Percentiles rank a stretch among this genome's conserved stretches.
Evolutionary conservation across 2,888 invertebrate species (phyloP).

Genomic region (Drosophila fungiperda): DNA sequence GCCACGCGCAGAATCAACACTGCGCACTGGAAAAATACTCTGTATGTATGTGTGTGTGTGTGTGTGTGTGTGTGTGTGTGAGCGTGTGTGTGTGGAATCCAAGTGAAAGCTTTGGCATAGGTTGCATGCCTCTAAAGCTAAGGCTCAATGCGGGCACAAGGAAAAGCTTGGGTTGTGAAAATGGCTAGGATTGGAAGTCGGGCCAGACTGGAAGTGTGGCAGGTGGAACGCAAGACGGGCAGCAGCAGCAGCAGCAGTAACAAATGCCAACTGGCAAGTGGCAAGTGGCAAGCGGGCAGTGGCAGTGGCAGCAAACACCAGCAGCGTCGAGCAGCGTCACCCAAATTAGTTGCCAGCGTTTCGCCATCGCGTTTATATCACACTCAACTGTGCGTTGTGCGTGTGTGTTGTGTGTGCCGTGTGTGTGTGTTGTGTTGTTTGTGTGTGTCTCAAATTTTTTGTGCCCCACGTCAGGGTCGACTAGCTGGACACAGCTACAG

Average conservation of each 20-base stretch:
- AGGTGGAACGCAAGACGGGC: slow-evolving; percentile 43
- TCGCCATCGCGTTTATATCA: slow-evolving; percentile 76
- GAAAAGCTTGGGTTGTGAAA: slow-evolving; percentile 42
- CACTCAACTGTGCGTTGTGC: slow-evolving; percentile 6
- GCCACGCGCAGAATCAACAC: slow-evolving; percentile 67
- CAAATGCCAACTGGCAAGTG: slow-evolving; percentile 2
- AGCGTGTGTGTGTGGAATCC: slow-evolving; percentile 41
- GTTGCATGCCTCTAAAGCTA: slow-evolving; percentile 49
- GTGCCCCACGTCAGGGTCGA: slow-evolving; percentile 2
- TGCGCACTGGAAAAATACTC: slow-evolving; percentile 65
- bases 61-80: no score
- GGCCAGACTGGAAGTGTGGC: slow-evolving; percentile 36
- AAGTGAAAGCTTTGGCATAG: slow-evolving; percentile 67
- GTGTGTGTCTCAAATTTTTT: neutral
- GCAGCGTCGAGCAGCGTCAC: slow-evolving; percentile 55
- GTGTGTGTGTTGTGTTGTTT: neutral
- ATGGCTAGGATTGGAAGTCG: slow-evolving; percentile 25
- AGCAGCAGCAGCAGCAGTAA: slow-evolving; percentile 30
- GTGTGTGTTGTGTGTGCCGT: neutral
- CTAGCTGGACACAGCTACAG: slow-evolving; percentile 1
- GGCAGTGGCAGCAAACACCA: slow-evolving; percentile 23
- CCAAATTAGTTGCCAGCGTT: slow-evolving; percentile 79
- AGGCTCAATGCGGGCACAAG: neutral
- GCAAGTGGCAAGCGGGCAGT: slow-evolving; percentile 21
- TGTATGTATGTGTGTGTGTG: neutral